Base-by-base conservation (phyloP, 2,888 invertebrate genomes). In the Drosophila cognata region DNA sequence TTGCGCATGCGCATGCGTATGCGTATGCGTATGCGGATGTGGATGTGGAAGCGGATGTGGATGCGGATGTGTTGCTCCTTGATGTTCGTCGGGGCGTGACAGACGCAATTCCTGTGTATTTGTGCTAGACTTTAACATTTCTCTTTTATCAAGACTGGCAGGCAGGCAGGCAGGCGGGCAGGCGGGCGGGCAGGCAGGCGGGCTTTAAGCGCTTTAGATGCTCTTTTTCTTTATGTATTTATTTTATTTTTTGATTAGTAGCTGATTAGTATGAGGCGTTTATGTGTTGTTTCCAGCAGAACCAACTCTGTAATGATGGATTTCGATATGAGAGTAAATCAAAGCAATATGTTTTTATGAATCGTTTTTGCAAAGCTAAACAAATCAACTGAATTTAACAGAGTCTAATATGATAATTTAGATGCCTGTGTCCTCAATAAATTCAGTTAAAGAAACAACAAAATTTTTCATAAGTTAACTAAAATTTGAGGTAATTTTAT, bases 41-140 rank as follows among this genome's bases (percentile, higher is more conserved):
- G 57, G 74, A 29, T 77, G 83, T 59, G 71, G 65, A 13, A 61
- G 82, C 25, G 68, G 61, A n/a, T 67, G 77, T 25, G 71, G 81
- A 38, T 76, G 81, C 61, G 65, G 63, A 38, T 62, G 65, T n/a
- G 56, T 56, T 56, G 18, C 59, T 77, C 21, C 64, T 65, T 78
- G 73, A 61, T 77, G 85, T 73, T 89, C 88, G 71, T 90, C 90
- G 71, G 92, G 88, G 69, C 92, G 90, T 85, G 91, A 88, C 89
- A 92, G 91, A 80, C 92, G 92, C 86, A 92, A 86, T 91, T 92
- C 92, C 91, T 92, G 92, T 83, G 90, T 87, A 76, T 90, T 91
- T 75, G 91, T 88, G 79, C 91, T 91, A 82, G 92, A 92, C 89
- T 92, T 92, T 83, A 92, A 85, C 92, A 92, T 92, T 83, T 81